Evolutionary conservation across 2,888 invertebrate genomes (phyloP), one percentile per base, ranked within the genome.

Genomic region (Trypoxylon attenuatum): DNA sequence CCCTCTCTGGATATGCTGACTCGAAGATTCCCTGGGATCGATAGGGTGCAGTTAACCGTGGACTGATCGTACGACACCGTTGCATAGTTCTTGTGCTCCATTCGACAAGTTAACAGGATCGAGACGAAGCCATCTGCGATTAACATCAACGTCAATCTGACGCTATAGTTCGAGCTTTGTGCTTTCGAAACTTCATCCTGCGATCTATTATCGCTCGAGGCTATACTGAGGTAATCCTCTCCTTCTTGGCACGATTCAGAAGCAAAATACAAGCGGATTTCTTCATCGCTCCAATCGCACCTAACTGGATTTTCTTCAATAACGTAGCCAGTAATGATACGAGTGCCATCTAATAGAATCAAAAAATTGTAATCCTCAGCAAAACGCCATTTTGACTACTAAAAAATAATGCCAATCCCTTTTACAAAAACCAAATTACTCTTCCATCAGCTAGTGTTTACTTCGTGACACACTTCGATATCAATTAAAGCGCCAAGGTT

Each of bases 1-100:
- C 78, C 79, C 38, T 73, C 58, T 10, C 56, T 46, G 54, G 77
- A 76, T 61, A 83, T 74, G 65, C 67, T 69, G 56, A 82, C 73
- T 51, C 69, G 66, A 55, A 83, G 73, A 55, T 81, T 76, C 47
- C 75, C 78, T 21, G 78, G 77, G 78, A 81, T 84, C 57, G 73
- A 79, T 64, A 85, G 63, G 55, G 68, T 71, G 67, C 79, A 83
- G 55, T 56, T 72, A 57, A 73, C 73, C 59, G 72, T 83, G 23
- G 82, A 77, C 77, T 87, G 88, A 73, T 89, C 87, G 60, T 89
- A 84, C 42, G 84, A 86, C 15, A 90, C 84, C n/a, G 89, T 88
- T n/a, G 89, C 87, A 73, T 89, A 90, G 82, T 89, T 88, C 27
- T 83, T 81, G 84, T 90, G 90, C 78, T 90, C 90, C 61, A 89